Base-by-base conservation (phyloP, 1,140 invertebrate species). In the Papilio polyxenes region DNA sequence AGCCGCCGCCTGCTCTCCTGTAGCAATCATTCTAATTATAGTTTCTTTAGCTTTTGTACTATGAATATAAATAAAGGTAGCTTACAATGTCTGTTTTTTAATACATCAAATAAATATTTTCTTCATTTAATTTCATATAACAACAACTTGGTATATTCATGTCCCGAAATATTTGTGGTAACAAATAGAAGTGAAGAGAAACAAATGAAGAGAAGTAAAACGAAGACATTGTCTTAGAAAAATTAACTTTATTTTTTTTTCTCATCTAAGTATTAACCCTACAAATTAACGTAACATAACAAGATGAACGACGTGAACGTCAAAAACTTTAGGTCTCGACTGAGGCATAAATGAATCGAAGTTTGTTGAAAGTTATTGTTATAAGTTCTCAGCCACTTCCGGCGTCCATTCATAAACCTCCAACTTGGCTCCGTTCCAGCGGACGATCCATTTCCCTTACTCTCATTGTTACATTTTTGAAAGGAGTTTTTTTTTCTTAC, bases 341-440 rank as follows among this genome's bases (percentile, higher is more conserved):
- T 31, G 23, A 65, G 20, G 62, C 65, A 37, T 31, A 37, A 69
- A 69, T 69, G 65, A 72, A 72, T 72, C 23, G 65, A 37, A 72
- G 23, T 72, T 37, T 13, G 23, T 40, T 72, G 11, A 72, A 72
- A 72, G 31, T 72, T 72, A 72, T 72, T 72, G 23, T 72, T 37
- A 37, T 40, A 72, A 72, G 23, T 72, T 72, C 31, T 10, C 65
- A 72, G 65, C 11, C 65, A 72, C 65, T 72, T 72, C 65, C 65
- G 23, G 65, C 65, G 65, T 31, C 65, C 65, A 72, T 72, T 72
- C 65, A 72, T 72, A 37, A 72, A 72, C 23, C 65, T 72, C 31
- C 65, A 37, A 37, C 31, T 72, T 72, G 65, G 65, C 23, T 72
- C 31, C 13, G n/a, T 37, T 37, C 65, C 65, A 72, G 65, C 23